phyloP scores from a whole-genome alignment of 2,797 vertebrate species.

The Premnoplex brunnescens region DNA sequence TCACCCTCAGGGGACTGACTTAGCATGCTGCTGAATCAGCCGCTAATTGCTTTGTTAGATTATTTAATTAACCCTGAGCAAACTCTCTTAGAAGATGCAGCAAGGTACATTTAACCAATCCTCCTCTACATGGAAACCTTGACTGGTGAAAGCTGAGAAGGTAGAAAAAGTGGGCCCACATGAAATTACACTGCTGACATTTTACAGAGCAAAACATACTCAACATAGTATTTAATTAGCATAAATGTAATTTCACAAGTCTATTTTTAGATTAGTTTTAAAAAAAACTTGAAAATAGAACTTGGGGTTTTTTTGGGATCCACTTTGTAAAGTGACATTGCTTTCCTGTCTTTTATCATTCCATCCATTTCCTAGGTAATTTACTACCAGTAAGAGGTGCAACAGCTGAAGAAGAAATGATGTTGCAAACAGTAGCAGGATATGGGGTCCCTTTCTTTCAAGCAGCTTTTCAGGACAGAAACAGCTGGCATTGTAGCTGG shows the following conservation, averaged over 20 bases:
- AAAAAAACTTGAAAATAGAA: background rate
- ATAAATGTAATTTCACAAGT: background rate
- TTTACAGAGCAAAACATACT: background rate
- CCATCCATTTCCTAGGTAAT: background rate
- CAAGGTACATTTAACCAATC: background rate
- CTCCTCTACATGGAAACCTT: background rate
- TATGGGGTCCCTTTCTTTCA: background rate
- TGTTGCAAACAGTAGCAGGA: background rate
- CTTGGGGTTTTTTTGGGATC: background rate
- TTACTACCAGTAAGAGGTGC: background rate
- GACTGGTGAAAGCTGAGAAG: background rate
- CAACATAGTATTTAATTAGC: background rate
- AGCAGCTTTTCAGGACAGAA: background rate
- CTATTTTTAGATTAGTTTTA: background rate
- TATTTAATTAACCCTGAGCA: constrained; percentile 44
- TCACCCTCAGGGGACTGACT: background rate
- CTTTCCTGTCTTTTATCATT: background rate
- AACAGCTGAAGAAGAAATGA: background rate
- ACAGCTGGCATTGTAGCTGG: background rate
- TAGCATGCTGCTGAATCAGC: background rate
- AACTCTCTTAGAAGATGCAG: background rate
- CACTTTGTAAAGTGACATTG: background rate
- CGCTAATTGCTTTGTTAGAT: constrained; percentile 28
- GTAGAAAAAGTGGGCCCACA: background rate
- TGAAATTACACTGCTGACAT: background rate